Evolutionary conservation across 2,113 vertebrate genomes (phyloP).

Genomic region (Oceanodroma tethys): DNA sequence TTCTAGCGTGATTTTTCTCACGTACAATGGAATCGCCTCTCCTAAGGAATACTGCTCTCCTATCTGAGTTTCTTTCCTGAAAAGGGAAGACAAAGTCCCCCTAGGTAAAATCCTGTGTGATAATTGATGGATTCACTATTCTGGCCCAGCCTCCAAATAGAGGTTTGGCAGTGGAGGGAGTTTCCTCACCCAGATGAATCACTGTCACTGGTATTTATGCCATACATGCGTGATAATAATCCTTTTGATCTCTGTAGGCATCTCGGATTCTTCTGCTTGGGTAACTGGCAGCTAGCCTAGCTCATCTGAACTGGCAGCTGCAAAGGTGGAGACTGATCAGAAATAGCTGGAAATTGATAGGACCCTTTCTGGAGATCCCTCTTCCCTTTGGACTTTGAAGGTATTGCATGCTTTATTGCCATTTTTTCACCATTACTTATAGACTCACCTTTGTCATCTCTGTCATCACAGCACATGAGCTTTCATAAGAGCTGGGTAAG

Average conservation of each 20-base stretch:
- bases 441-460: background rate
- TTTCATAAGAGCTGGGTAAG: background rate
- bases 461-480: background rate
- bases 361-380: background rate
- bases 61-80: background rate
- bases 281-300: slow-evolving; percentile 3
- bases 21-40: background rate
- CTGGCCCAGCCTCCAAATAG: background rate
- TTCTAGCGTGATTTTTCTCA: background rate
- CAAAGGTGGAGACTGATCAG: background rate
- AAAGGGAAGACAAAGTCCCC: background rate
- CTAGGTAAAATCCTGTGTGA: background rate
- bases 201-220: background rate
- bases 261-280: slow-evolving; percentile 42
- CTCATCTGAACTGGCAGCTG: slow-evolving; percentile 13
- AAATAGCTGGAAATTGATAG: background rate
- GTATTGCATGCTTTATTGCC: background rate
- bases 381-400: background rate
- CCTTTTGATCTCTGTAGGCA: slow-evolving; percentile 25
- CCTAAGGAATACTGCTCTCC: background rate
- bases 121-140: background rate
- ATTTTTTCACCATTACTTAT: background rate
- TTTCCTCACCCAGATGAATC: background rate
- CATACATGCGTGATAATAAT: background rate
- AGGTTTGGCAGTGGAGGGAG: background rate